Evolutionary conservation across 2,797 vertebrate genomes (phyloP), one percentile per base, ranked within the genome.

Genomic region (Halcyon leucocephala): DNA sequence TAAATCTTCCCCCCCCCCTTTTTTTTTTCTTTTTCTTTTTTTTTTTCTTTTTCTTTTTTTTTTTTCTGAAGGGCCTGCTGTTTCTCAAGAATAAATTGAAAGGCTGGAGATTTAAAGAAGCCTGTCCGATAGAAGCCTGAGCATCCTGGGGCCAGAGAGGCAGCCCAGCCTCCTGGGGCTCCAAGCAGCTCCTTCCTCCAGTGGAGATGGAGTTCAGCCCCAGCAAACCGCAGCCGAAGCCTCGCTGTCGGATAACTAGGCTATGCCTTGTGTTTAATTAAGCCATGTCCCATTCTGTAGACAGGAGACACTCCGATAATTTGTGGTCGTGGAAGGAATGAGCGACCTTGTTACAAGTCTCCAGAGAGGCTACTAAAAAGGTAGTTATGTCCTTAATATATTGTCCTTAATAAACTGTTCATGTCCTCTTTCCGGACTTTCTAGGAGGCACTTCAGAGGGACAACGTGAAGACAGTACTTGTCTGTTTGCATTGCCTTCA

Each of bases 21-120:
- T 7, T 5, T 54, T 81, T 57, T 66, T 8, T 8, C 4, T 6
- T 19, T 48, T 80, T 66, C 5, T 25, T 52, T 81, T 57, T 72
- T 8, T 7, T 4, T 4, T 49, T 49, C 13, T 21, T 19, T 12
- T 14, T 42, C 24, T 9, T 20, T 6, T 25, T 52, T 81, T 57
- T 72, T 8, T 7, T 4, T 4, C 72, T 85, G 12, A 28, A 57
- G 19, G 57, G 78, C 52, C 86, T 93, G 72, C 58, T 92, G 24
- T 94, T 94, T 94, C 76, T 95, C 69, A 93, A 85, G 55, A 92
- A 79, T 88, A 69, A 92, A 70, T 31, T 84, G 55, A 80, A 97
- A 86, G 64, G 49, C 66, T 90, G 35, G 28, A 86, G 35, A 93
- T 91, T 92, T 93, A 87, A 90, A 94, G 61, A 31, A 82, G 2